A percentile compares a stretch with the other conserved stretches of the same genome.
Evolutionary conservation across 2,888 invertebrate genomes (phyloP).

Genomic region (Nebria brevicollis): DNA sequence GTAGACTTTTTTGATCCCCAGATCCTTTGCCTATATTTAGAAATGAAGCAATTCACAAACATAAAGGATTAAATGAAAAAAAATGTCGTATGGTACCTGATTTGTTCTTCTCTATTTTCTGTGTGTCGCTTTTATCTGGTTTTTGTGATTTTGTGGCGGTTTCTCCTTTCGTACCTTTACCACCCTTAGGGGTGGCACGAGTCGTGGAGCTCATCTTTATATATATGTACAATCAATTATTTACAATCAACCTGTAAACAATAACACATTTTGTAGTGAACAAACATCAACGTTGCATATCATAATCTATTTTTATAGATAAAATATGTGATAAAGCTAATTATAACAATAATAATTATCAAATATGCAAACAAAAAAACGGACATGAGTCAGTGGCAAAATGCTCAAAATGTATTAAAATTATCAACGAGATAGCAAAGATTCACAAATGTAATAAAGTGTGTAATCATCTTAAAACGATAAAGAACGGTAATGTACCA

Average conservation of each 20-base stretch:
- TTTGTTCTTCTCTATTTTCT: constrained; percentile 52
- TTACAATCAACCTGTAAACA: constrained; percentile 76
- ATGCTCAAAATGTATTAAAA: constrained; percentile 13
- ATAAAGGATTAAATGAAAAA: background rate
- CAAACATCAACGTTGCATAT: background rate
- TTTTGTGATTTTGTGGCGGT: constrained; percentile 58
- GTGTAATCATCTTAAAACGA: background rate
- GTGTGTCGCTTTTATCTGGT: constrained; percentile 60
- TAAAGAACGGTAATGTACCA: constrained; percentile 2
- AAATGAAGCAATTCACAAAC: background rate
- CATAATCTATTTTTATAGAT: background rate
- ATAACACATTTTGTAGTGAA: constrained; percentile 15
- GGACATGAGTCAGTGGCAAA: constrained; percentile 32
- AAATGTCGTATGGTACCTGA: constrained; percentile 22
- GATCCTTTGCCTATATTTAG: constrained; percentile 57
- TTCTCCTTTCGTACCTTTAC: constrained; percentile 62
- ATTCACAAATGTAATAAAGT: background rate
- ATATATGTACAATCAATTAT: constrained; percentile 83
- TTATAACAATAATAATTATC: constrained; percentile 6
- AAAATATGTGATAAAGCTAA: constrained; percentile 46
- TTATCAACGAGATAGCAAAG: constrained; percentile 36
- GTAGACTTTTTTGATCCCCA: constrained; percentile 57
- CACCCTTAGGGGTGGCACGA: constrained; percentile 75
- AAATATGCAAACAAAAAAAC: constrained; percentile 8
- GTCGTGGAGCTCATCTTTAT: constrained; percentile 78